Conservation (phyloP, 1,140 invertebrate species). For the Drosophila serrata region DNA sequence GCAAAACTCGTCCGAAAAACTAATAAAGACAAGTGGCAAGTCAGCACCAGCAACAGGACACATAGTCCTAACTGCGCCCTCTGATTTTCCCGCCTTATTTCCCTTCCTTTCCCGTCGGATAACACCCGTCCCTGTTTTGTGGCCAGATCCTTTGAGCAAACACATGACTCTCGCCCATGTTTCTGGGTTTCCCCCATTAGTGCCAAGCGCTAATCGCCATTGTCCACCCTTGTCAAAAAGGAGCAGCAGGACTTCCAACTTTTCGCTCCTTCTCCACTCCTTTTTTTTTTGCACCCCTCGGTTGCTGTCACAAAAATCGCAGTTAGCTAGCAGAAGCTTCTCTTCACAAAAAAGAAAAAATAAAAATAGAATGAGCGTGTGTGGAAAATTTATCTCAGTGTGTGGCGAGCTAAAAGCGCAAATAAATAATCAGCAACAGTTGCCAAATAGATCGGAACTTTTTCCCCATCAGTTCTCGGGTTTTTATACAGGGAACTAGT, state of each 20-base stretch:
- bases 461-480: constrained; percentile 19
- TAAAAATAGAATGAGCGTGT: constrained; percentile 25
- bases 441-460: constrained; percentile 79
- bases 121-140: constrained; percentile 8
- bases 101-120: not conserved
- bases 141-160: constrained; percentile 70
- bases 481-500: not conserved
- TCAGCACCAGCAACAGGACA: constrained; percentile 55
- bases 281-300: constrained; percentile 10
- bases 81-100: constrained; percentile 3
- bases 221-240: constrained; percentile 82
- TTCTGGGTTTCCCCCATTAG: constrained; percentile 58
- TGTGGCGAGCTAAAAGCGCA: constrained; percentile 72
- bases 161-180: constrained; percentile 59
- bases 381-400: constrained; percentile 49
- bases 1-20: constrained; percentile 66
- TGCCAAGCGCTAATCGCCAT: constrained; percentile 80
- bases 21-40: constrained; percentile 83
- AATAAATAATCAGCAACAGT: constrained; percentile 84
- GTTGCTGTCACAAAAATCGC: constrained; percentile 55
- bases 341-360: not conserved
- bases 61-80: constrained; percentile 12
- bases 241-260: constrained; percentile 24
- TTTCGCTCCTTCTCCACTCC: not conserved
- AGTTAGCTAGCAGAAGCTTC: constrained; percentile 8